Conservation (phyloP, 2,888 invertebrate species). For the Pasiphila rectangulata region DNA sequence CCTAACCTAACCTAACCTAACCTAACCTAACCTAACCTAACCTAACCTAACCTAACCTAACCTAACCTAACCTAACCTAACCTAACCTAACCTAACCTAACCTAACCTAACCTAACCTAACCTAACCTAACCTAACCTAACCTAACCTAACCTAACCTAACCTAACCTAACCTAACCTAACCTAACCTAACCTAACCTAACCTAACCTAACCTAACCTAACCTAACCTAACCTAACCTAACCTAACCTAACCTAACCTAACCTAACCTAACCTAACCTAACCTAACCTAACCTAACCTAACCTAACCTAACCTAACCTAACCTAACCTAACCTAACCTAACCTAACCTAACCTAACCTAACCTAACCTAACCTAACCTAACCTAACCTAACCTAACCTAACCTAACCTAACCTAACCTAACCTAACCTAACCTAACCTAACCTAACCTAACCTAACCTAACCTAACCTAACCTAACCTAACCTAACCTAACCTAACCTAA, state of each 20-base stretch:
- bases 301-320: constrained; percentile 34
- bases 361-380: constrained; percentile 31
- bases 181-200: constrained; percentile 24
- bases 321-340: constrained; percentile 35
- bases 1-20: constrained; percentile 18
- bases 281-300: constrained; percentile 32
- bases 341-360: constrained; percentile 34
- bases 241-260: constrained; percentile 33
- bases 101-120: constrained; percentile 27
- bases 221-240: constrained; percentile 11
- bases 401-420: constrained; percentile 26
- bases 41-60: constrained; percentile 24
- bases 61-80: constrained; percentile 29
- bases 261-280: constrained; percentile 32
- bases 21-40: constrained; percentile 23
- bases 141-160: constrained; percentile 27
- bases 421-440: constrained; percentile 16
- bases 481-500: constrained; percentile 26
- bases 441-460: constrained; percentile 30
- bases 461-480: constrained; percentile 32
- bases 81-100: constrained; percentile 30
- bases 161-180: constrained; percentile 25
- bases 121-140: constrained; percentile 23
- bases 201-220: constrained; percentile 30
- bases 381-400: constrained; percentile 26